phyloP scores from a whole-genome alignment of 2,797 vertebrate genomes.

The Acipenser oxyrinchus region DNA sequence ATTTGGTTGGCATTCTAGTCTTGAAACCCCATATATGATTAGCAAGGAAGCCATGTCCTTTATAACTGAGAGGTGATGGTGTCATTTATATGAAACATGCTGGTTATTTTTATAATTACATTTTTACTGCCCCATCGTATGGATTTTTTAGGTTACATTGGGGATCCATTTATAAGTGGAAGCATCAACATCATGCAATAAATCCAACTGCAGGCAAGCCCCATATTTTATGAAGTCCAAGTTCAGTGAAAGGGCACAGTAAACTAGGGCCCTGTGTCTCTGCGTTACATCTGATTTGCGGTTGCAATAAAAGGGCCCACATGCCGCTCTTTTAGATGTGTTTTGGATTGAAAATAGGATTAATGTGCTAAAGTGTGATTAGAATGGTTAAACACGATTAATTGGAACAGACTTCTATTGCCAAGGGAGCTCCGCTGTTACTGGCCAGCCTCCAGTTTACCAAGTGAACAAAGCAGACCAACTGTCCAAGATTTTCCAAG shows the following conservation, averaged over 20 bases:
- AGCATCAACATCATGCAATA: slow-evolving; percentile 84
- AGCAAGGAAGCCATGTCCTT: neutral
- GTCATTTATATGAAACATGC: slow-evolving; percentile 17
- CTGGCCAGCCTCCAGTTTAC: slow-evolving; percentile 84
- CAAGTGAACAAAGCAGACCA: slow-evolving; percentile 80
- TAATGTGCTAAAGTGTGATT: slow-evolving; percentile 99
- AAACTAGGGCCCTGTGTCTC: slow-evolving; percentile 73
- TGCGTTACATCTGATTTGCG: slow-evolving; percentile 90
- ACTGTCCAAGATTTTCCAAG: slow-evolving; percentile 79
- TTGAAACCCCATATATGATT: no score
- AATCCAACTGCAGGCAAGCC: slow-evolving; percentile 79
- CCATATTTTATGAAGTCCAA: slow-evolving; percentile 82
- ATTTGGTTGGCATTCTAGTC: no score
- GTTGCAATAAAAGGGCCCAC: slow-evolving; percentile 82
- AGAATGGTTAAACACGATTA: slow-evolving; percentile 98
- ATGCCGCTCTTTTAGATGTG: slow-evolving; percentile 82
- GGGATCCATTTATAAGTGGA: slow-evolving; percentile 77
- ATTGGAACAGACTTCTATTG: slow-evolving; percentile 86
- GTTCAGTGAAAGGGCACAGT: slow-evolving; percentile 94
- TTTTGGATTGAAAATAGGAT: slow-evolving; percentile 98
- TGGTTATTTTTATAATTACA: slow-evolving; percentile 62
- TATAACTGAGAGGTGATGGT: neutral
- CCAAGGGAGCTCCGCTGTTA: slow-evolving; percentile 69
- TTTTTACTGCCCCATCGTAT: slow-evolving; percentile 73
- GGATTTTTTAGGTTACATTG: slow-evolving; percentile 76